Base-by-base conservation (phyloP, 2,113 vertebrate species). In the Myocastor coypus region DNA sequence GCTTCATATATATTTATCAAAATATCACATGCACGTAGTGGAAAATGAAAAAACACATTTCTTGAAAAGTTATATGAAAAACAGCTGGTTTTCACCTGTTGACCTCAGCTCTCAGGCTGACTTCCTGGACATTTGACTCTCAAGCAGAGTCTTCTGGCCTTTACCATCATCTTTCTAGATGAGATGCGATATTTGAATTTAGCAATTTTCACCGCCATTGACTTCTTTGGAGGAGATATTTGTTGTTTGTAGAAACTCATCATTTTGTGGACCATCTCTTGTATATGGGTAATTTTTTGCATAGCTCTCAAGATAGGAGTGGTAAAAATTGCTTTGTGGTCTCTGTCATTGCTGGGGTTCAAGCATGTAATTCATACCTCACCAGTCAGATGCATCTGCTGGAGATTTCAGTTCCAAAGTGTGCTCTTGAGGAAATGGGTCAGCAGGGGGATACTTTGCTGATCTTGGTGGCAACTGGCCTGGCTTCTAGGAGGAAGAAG, bases 261-360 rank as follows among this genome's bases (percentile, higher is more conserved):
- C 55, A 32, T 34, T 81, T 71, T 87, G 63, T 42, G 40, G 87
- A 88, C 26, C 26, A 32, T 0, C 20, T n/a, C 17, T 52, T 0
- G 0, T 89, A 42, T 42, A 22, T n/a, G 28, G 89, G 89, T 71
- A 57, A 82, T 88, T 81, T 88, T 42, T 86, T 85, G 86, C 1
- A 1, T 34, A 3, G 34, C 66, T 94, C 83, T 89, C 80, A 83
- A 77, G 87, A 93, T 37, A 77, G 89, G 88, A 86, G 71, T 14
- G 52, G 8, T 22, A 59, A 34, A 84, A 83, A 34, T 2, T 17
- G 26, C 3, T 2, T 50, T 86, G 75, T 34, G 0, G 66, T 59
- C 59, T 77, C 34, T 81, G 61, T 52, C 52, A 9, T 71, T 50
- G 64, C 42, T 50, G 34, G 19, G 32, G 37, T 26, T 13, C 64